Percentiles rank a stretch among this genome's conserved stretches.
phyloP scores from a whole-genome alignment of 2,113 vertebrate species.

The Mormoops blainvillei region DNA sequence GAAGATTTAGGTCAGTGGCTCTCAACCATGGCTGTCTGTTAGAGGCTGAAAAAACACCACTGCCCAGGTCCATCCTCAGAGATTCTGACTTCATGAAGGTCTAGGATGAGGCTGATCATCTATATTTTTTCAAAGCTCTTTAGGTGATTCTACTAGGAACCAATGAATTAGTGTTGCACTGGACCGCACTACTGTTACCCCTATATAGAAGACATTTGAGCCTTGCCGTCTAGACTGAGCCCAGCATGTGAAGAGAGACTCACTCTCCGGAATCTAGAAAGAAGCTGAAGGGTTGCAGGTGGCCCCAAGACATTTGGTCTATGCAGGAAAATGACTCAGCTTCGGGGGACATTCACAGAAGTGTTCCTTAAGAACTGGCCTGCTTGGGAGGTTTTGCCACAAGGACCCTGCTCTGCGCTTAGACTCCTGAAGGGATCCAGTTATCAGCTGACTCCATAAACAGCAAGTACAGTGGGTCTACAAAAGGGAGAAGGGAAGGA shows the following conservation, averaged over 20 bases:
- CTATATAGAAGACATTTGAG: neutral
- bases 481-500: neutral
- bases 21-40: slow-evolving; percentile 15
- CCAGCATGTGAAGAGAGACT: neutral
- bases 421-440: neutral
- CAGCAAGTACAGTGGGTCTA: neutral
- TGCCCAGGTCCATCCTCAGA: neutral
- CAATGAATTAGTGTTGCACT: neutral
- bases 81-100: slow-evolving; percentile 2
- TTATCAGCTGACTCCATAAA: neutral
- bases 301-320: neutral
- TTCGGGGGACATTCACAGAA: neutral
- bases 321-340: neutral
- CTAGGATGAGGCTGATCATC: neutral
- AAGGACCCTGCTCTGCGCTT: neutral
- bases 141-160: neutral
- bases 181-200: neutral
- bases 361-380: neutral
- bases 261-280: neutral
- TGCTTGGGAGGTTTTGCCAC: neutral
- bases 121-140: neutral
- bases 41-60: neutral
- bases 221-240: neutral
- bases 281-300: neutral
- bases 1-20: slow-evolving; percentile 49